Percentiles rank a stretch among this genome's conserved stretches.
phyloP scores from a whole-genome alignment of 2,797 vertebrate species.

The Oceanodroma leucorhoa region DNA sequence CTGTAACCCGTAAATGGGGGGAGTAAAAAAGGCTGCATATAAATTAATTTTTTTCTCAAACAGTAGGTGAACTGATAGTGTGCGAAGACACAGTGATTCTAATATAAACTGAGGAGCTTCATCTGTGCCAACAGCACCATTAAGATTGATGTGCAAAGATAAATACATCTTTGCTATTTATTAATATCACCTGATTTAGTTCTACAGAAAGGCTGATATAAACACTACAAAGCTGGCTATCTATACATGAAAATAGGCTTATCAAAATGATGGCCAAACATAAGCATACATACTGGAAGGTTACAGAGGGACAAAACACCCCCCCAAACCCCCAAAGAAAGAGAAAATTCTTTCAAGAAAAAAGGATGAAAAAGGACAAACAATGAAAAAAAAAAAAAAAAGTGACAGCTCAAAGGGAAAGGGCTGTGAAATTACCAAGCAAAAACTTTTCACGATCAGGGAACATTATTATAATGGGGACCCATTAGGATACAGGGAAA shows the following conservation, averaged over 20 bases:
- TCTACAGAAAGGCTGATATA: background rate
- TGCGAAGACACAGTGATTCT: background rate
- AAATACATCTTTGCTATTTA: background rate
- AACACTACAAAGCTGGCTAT: background rate
- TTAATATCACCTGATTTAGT: too few species aligned
- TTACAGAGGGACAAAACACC: background rate
- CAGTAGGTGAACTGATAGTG: accelerated
- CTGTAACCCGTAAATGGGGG: background rate
- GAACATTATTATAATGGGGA: accelerated
- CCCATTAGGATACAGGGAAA: accelerated
- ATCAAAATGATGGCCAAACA: background rate
- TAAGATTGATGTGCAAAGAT: background rate
- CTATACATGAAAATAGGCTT: accelerated
- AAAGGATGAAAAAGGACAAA: background rate
- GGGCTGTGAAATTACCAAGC: accelerated
- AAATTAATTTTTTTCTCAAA: background rate
- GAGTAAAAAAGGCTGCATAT: background rate
- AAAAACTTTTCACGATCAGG: accelerated
- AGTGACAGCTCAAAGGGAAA: background rate
- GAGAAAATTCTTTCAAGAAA: background rate
- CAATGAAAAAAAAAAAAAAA: accelerated
- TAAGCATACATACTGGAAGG: background rate
- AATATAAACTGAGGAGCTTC: background rate
- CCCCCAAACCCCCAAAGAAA: background rate
- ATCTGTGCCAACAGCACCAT: background rate